Evolutionary conservation across 2,797 vertebrate genomes (phyloP).

Genomic region (Tragelaphus eurycerus): DNA sequence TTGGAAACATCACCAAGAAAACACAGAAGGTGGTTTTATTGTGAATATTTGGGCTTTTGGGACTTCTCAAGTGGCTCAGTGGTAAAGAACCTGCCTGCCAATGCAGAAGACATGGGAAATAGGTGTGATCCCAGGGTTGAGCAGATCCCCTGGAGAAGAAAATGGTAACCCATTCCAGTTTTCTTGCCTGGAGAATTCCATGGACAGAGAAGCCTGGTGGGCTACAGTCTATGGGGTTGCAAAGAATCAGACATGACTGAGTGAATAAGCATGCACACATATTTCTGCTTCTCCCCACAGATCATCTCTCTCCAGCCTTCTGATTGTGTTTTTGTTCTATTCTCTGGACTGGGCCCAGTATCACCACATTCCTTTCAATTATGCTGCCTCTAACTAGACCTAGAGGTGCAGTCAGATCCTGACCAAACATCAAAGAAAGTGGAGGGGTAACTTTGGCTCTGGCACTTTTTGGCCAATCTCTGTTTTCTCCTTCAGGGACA

Average conservation of each 20-base stretch:
- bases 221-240: background rate
- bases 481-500: background rate
- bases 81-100: background rate
- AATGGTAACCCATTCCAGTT: background rate
- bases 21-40: background rate
- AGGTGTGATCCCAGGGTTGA: background rate
- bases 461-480: background rate
- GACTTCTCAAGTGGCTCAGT: background rate
- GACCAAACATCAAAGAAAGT: background rate
- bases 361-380: background rate
- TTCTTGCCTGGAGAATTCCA: background rate
- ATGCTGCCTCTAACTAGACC: background rate
- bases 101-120: background rate
- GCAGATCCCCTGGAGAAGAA: background rate
- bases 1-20: constrained; percentile 31
- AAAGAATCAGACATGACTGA: background rate
- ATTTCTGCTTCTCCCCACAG: background rate
- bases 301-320: background rate
- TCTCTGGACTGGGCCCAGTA: background rate
- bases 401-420: background rate
- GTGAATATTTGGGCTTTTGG: background rate
- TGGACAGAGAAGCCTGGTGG: background rate
- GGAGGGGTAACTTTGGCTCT: background rate
- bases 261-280: background rate
- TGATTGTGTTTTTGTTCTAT: background rate